phyloP scores from a whole-genome alignment of 2,888 invertebrate species.

The Eilema depressum region DNA sequence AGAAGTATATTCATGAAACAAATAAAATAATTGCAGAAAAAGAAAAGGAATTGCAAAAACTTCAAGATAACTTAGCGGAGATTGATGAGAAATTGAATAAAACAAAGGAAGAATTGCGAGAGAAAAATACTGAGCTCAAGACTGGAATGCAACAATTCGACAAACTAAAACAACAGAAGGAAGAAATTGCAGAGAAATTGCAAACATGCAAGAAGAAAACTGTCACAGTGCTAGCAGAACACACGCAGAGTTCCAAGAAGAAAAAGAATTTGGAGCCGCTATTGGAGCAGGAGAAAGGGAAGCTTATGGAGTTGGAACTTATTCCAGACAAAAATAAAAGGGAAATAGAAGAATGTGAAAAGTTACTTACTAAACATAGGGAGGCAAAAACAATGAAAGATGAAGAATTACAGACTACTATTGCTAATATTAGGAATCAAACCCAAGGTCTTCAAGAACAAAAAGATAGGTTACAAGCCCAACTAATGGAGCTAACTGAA shows the following conservation, averaged over 20 bases:
- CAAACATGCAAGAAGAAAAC: conserved; percentile 89
- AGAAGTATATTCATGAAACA: conserved; percentile 88
- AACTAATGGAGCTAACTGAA: conserved; percentile 90
- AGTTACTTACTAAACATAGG: conserved; percentile 82
- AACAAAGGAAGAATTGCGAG: conserved; percentile 77
- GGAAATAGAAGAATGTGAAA: conserved; percentile 90
- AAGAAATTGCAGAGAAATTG: conserved; percentile 87
- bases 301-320: conserved; percentile 87
- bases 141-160: conserved; percentile 87
- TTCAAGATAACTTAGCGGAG: conserved; percentile 88
- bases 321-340: conserved; percentile 91
- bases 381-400: conserved; percentile 87
- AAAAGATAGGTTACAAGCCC: conserved; percentile 89
- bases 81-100: conserved; percentile 86
- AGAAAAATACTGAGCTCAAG: conserved; percentile 77
- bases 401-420: conserved; percentile 86
- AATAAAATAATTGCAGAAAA: conserved; percentile 85
- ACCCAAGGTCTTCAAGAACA: conserved; percentile 90
- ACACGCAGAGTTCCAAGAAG: conserved; percentile 90
- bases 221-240: conserved; percentile 89
- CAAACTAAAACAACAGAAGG: conserved; percentile 85
- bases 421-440: conserved; percentile 89
- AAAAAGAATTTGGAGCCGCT: conserved; percentile 91
- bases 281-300: conserved; percentile 89
- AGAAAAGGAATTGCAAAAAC: conserved; percentile 84